A percentile compares a stretch with the other conserved stretches of the same genome.
phyloP scores from a whole-genome alignment of 2,113 vertebrate genomes.

The Numenius arquata region DNA sequence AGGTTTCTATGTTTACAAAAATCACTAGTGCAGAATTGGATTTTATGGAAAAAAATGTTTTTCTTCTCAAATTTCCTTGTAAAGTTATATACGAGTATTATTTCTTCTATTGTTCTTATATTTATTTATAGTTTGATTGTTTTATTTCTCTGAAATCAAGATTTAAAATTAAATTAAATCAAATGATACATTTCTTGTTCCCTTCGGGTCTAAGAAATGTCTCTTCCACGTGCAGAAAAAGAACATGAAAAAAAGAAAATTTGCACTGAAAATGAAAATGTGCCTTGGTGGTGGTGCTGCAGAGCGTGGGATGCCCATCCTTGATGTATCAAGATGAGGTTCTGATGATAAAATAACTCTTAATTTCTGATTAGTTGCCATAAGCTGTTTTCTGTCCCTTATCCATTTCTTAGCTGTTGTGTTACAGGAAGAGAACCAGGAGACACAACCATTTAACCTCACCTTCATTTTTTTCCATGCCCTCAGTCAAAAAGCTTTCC shows the following conservation, averaged over 20 bases:
- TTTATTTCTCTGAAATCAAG: not conserved
- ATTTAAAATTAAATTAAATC: not conserved
- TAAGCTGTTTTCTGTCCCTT: not conserved
- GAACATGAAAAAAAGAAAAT: not conserved
- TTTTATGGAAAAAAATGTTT: not conserved
- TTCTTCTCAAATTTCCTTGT: not conserved
- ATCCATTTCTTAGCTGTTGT: not conserved
- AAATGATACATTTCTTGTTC: not conserved
- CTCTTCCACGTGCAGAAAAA: not conserved
- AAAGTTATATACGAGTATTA: not conserved
- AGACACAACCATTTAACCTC: not conserved
- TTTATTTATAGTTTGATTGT: not conserved
- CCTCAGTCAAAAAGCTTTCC: not conserved
- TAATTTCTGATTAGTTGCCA: not conserved
- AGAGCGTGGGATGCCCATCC: fast-evolving
- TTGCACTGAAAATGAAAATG: not conserved
- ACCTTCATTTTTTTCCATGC: not conserved
- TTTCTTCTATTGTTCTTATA: not conserved
- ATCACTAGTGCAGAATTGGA: not conserved
- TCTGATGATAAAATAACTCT: not conserved
- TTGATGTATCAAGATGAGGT: not conserved
- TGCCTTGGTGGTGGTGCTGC: not conserved
- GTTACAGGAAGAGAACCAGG: not conserved
- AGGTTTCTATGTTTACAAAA: not conserved
- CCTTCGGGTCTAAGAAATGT: not conserved